Evolutionary conservation across 2,113 vertebrate species (phyloP).

Genomic region (Lasiurus cinereus): DNA sequence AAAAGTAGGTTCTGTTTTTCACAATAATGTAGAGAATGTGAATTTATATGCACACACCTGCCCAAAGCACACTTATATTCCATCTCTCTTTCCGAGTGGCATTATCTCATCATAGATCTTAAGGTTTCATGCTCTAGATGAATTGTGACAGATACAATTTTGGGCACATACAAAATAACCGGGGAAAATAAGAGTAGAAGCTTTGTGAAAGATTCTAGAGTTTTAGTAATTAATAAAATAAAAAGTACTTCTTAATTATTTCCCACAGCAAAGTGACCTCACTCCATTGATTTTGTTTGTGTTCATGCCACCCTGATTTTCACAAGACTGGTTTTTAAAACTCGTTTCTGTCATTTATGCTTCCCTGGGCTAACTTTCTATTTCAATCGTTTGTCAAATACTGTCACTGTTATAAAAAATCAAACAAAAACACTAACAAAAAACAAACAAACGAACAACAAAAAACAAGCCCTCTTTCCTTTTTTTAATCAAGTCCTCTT

Average conservation of each 20-base stretch:
- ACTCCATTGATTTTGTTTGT: background rate
- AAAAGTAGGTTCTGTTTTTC: constrained; percentile 26
- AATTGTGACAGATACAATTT: background rate
- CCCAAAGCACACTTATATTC: background rate
- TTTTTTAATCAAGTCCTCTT: background rate
- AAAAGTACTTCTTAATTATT: background rate
- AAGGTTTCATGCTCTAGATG: background rate
- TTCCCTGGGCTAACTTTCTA: background rate
- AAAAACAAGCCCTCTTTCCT: background rate
- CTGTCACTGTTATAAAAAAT: background rate
- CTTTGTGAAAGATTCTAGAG: background rate
- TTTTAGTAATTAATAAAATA: background rate
- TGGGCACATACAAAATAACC: background rate
- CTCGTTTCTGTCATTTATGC: accelerated
- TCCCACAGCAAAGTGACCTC: background rate
- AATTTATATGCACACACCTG: background rate
- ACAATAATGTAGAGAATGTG: background rate
- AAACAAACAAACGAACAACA: background rate
- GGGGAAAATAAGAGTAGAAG: background rate
- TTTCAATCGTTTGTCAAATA: background rate
- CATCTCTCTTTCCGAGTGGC: background rate
- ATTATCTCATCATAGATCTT: background rate
- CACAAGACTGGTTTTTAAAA: background rate
- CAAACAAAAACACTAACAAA: background rate
- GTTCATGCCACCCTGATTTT: background rate